Evolutionary conservation across 2,797 vertebrate genomes (phyloP).

Genomic region (Mus caroli): DNA sequence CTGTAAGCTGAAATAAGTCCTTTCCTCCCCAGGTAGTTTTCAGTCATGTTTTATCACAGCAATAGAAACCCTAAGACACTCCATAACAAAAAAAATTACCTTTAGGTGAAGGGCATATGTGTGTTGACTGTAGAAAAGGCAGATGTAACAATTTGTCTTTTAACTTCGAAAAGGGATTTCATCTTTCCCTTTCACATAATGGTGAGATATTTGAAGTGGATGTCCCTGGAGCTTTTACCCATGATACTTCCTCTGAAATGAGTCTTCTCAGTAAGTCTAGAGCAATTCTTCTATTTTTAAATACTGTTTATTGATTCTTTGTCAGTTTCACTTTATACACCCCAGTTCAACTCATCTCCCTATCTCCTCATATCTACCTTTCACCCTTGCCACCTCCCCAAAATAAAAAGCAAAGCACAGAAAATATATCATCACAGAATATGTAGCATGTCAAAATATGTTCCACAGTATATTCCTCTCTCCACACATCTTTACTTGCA

Average conservation of each 20-base stretch:
- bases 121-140: background rate
- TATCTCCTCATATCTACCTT: background rate
- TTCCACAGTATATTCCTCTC: background rate
- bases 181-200: background rate
- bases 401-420: background rate
- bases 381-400: background rate
- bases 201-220: background rate
- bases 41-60: background rate
- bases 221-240: background rate
- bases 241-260: background rate
- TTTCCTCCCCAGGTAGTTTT: too few relatives aligned
- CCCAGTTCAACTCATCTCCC: background rate
- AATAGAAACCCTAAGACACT: background rate
- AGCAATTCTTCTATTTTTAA: background rate
- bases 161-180: background rate
- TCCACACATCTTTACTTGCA: background rate
- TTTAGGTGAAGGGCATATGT: background rate
- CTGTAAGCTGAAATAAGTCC: background rate
- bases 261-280: background rate
- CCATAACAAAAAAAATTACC: background rate
- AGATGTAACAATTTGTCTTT: background rate
- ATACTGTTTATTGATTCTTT: background rate
- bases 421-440: background rate
- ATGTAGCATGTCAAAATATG: background rate
- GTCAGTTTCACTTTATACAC: background rate